Percentiles rank a stretch among this genome's conserved stretches.
These are phyloP conservation scores for Brachystomella parvula DNA, from an alignment of 1,140 invertebrate species.

Conservation along the genomic window DNA sequence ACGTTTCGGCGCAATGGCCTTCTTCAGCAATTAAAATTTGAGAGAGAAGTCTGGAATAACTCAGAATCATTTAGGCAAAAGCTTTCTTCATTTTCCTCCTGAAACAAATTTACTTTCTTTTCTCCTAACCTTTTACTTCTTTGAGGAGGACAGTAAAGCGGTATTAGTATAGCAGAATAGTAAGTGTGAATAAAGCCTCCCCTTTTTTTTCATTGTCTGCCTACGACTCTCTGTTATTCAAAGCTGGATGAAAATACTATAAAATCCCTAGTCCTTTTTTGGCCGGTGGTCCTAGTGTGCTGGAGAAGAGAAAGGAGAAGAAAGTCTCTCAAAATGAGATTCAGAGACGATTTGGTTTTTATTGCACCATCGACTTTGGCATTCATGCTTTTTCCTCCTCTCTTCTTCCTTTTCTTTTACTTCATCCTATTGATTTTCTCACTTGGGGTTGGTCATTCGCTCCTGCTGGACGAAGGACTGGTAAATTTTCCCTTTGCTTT, in stretches of 20 bases:
- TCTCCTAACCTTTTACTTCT: too few relatives aligned
- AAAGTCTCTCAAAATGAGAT: slow-evolving; percentile 35
- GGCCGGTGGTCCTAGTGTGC: neutral
- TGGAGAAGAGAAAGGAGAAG: slow-evolving; percentile 6
- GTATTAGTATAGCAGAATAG: neutral
- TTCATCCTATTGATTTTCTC: slow-evolving; percentile 39
- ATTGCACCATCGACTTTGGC: slow-evolving; percentile 39
- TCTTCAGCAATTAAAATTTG: too few relatives aligned
- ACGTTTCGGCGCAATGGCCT: too few relatives aligned
- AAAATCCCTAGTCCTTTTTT: neutral
- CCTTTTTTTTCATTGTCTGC: neutral
- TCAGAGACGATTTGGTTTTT: slow-evolving; percentile 39
- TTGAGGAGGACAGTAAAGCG: too few relatives aligned
- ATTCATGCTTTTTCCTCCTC: slow-evolving; percentile 33
- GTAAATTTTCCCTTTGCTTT: neutral
- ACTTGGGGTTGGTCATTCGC: slow-evolving; percentile 34
- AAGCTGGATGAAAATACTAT: neutral
- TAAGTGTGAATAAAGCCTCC: neutral
- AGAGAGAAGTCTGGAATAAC: too few relatives aligned
- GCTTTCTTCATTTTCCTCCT: too few relatives aligned
- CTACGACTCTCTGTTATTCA: neutral
- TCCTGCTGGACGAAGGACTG: neutral
- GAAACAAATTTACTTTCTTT: too few relatives aligned
- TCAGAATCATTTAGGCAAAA: too few relatives aligned
- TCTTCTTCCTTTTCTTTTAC: neutral